Conservation (phyloP, 2,888 invertebrate species). For the Gnatocerus cornutus region DNA sequence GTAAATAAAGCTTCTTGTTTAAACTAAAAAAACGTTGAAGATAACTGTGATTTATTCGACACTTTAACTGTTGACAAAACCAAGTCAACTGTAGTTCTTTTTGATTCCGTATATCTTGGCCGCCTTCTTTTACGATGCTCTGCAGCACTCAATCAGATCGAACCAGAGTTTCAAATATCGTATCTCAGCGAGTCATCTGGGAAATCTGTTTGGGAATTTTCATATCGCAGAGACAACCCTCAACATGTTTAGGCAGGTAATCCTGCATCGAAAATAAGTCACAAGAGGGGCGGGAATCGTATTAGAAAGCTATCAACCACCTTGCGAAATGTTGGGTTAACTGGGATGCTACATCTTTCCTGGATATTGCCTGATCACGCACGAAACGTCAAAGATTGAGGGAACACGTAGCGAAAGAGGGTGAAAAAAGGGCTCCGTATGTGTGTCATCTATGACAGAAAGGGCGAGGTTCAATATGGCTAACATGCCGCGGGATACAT, state of each 20-base stretch:
- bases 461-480: constrained; percentile 36
- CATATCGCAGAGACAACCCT: constrained; percentile 15
- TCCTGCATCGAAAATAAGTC: constrained; percentile 37
- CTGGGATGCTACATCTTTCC: constrained; percentile 22
- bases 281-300: constrained; percentile 36
- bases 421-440: constrained; percentile 35
- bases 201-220: constrained; percentile 43
- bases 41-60: no score
- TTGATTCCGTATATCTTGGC: no score
- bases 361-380: constrained; percentile 43
- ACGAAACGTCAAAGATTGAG: constrained; percentile 43
- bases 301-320: constrained; percentile 47
- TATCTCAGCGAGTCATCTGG: constrained; percentile 18
- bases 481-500: constrained; percentile 40
- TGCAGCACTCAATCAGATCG: constrained; percentile 8
- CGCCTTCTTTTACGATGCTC: neutral
- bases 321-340: constrained; percentile 39
- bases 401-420: constrained; percentile 41
- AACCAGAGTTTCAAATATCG: neutral
- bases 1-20: no score
- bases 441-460: constrained; percentile 37
- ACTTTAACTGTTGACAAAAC: no score
- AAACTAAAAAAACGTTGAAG: no score
- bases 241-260: constrained; percentile 34
- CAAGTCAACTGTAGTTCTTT: no score